Evolutionary conservation across 2,113 vertebrate genomes (phyloP).

Genomic region (Catagonus wagneri): DNA sequence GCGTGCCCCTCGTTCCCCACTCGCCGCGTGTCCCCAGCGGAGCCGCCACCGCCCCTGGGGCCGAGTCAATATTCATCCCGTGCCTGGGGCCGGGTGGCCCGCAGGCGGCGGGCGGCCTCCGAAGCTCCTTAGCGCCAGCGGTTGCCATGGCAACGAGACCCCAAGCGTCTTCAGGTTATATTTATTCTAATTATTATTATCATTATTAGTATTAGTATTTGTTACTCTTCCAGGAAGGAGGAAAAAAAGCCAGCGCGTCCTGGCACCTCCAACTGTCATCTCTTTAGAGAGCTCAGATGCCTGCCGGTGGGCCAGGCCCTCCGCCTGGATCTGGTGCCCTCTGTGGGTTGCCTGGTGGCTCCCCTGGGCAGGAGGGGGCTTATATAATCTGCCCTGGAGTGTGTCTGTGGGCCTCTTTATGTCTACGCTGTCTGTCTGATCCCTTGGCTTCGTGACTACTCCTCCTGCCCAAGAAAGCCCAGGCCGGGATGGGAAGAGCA

Average conservation of each 20-base stretch:
- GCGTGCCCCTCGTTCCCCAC: not conserved
- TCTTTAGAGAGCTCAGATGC: not conserved
- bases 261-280: constrained; percentile 39
- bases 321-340: fast-evolving
- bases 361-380: constrained; percentile 4
- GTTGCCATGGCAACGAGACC: constrained; percentile 77
- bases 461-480: not conserved
- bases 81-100: not conserved
- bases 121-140: constrained; percentile 45
- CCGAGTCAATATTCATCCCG: constrained; percentile 58
- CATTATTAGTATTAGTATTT: constrained; percentile 69
- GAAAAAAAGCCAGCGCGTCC: not conserved
- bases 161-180: constrained; percentile 72
- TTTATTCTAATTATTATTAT: constrained; percentile 77
- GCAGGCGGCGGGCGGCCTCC: constrained; percentile 46
- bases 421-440: not conserved
- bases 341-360: not conserved
- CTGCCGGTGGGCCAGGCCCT: not conserved
- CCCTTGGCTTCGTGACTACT: not conserved
- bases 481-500: not conserved
- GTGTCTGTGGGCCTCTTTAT: not conserved
- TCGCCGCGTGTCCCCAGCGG: not conserved
- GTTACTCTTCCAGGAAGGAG: constrained; percentile 36
- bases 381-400: constrained; percentile 59
- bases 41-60: not conserved